phyloP scores from a whole-genome alignment of 53 echinoderm and acorn worm species.

The Temnopleurus reevesii region DNA sequence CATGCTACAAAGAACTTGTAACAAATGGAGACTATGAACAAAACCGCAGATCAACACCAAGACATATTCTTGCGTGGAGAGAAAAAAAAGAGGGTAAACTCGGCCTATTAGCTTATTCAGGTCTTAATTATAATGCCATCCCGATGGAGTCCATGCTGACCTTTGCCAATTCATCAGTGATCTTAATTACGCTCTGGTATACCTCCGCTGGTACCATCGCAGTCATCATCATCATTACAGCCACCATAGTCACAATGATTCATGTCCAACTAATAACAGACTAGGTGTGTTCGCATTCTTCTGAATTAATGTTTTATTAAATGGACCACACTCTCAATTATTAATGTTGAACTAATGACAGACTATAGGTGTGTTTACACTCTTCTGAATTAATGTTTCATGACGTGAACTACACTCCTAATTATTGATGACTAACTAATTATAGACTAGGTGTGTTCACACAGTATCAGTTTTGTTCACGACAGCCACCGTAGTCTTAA shows the following conservation, averaged over 20 bases:
- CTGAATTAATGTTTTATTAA: not conserved
- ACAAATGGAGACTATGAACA: not conserved
- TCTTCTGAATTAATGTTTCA: not conserved
- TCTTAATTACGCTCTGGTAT: slow-evolving; percentile 31
- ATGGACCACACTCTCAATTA: not conserved
- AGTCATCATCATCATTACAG: not conserved
- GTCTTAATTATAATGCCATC: slow-evolving; percentile 40
- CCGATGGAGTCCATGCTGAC: not conserved
- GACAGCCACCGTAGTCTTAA: no score
- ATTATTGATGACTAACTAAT: slow-evolving; percentile 5
- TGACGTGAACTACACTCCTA: not conserved
- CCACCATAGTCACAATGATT: not conserved
- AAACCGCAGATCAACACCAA: no score
- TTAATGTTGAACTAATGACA: not conserved
- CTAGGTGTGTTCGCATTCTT: not conserved
- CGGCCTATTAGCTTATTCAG: slow-evolving; percentile 29
- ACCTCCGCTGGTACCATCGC: not conserved
- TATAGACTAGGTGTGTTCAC: no score
- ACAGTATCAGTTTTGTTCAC: no score
- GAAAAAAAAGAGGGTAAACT: not conserved
- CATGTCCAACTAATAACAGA: not conserved
- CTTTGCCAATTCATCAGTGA: slow-evolving; percentile 46
- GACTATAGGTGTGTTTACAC: not conserved
- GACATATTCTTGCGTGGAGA: no score
- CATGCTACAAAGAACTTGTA: no score